phyloP scores from a whole-genome alignment of 1,140 invertebrate species.

The Scylla paramamosain region DNA sequence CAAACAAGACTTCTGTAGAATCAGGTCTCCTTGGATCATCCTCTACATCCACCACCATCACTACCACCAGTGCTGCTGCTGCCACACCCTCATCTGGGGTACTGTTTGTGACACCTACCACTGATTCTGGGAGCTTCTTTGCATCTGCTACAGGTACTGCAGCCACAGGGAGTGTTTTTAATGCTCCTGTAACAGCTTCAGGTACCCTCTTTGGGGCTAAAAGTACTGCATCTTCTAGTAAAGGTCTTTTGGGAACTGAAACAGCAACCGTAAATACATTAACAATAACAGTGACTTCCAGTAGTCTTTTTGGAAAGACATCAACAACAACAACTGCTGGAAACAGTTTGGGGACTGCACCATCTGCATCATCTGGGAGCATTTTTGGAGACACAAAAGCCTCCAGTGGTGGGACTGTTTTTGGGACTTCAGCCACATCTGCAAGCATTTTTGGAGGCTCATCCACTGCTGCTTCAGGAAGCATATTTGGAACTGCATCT shows the following conservation, averaged over 20 bases:
- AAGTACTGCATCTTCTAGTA: neutral
- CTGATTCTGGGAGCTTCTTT: neutral
- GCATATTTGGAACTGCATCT: neutral
- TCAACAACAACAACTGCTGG: neutral
- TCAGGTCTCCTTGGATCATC: neutral
- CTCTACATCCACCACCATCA: neutral
- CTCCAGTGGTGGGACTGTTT: neutral
- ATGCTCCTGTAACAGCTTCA: neutral
- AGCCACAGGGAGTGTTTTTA: conserved; percentile 33
- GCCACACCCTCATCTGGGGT: neutral
- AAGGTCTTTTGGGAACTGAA: conserved; percentile 7
- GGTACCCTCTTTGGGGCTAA: conserved; percentile 31
- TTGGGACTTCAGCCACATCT: neutral
- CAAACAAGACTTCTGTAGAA: neutral
- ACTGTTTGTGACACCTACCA: neutral
- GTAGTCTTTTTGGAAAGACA: conserved; percentile 45
- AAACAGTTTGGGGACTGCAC: neutral
- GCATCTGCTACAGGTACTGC: neutral
- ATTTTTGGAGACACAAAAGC: conserved; percentile 36
- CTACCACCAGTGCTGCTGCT: neutral
- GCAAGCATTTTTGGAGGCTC: conserved; percentile 43
- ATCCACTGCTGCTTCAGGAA: neutral
- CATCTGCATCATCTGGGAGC: neutral
- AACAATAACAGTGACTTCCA: neutral
- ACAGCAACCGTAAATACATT: conserved; percentile 7